These are phyloP conservation scores for Gymnothorax javanicus DNA, from an alignment of 2,797 vertebrate species.

Conservation along the genomic window DNA sequence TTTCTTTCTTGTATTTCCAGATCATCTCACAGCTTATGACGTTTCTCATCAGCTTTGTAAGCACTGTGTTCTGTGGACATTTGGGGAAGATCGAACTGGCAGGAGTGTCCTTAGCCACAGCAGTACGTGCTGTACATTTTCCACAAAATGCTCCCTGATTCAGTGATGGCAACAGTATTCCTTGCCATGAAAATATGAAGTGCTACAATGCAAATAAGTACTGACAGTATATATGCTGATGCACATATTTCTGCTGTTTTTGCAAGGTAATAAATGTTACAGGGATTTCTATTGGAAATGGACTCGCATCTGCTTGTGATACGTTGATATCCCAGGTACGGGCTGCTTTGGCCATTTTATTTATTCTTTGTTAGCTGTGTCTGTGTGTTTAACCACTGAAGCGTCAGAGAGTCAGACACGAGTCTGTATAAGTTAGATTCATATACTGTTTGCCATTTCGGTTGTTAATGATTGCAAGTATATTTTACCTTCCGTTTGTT, in stretches of 20 bases:
- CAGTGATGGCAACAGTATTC: not conserved
- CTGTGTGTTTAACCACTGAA: not conserved
- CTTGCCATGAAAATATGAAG: not conserved
- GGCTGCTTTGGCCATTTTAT: not conserved
- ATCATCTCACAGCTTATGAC: conserved; percentile 80
- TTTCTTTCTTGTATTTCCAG: conserved; percentile 55
- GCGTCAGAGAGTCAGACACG: not conserved
- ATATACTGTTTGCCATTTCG: not conserved
- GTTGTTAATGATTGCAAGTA: not conserved
- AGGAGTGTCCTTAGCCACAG: conserved; percentile 76
- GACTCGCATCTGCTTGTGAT: conserved; percentile 84
- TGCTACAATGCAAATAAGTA: not conserved
- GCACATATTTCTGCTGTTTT: not conserved
- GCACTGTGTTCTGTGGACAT: conserved; percentile 87
- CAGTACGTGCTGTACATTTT: too few species aligned
- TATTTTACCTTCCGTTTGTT: not conserved
- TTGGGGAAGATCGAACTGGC: conserved; percentile 83
- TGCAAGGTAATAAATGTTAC: conserved; percentile 85
- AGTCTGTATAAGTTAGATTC: not conserved
- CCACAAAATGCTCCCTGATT: not conserved
- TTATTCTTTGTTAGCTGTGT: not conserved
- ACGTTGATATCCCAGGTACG: conserved; percentile 88
- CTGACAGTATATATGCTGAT: not conserved
- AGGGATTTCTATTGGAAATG: conserved; percentile 79
- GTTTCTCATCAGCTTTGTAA: conserved; percentile 79